Evolutionary conservation across 1,140 invertebrate genomes (phyloP), one percentile per base, ranked within the genome.

Genomic region (Drosophila kohkoa): DNA sequence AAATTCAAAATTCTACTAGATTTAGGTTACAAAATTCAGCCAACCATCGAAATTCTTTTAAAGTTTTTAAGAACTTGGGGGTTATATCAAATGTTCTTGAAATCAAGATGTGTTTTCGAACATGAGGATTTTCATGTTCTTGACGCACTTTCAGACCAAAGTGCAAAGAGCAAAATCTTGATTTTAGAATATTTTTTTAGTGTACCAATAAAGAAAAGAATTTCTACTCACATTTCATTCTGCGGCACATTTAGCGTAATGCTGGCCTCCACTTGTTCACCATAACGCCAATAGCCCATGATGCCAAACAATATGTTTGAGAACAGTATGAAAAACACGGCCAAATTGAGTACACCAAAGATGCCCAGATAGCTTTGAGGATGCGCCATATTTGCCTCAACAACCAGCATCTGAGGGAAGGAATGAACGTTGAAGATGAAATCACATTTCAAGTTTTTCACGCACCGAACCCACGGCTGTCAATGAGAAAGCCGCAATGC

Each of bases 381-480:
- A 20, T 82, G 76, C 0, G 62, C 66, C 82, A 87, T 87, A 4
- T 87, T 76, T 0, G 82, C 83, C 62, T 87, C 82, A 5, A 87
- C 82, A 0, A 87, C 82, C 3, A 87, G 76, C 82, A 87, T 87
- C 82, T 87, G 8, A 3, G 8, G 1, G 0, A 4, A 7, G 0
- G 0, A 0, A 7, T 28, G 11, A 30, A 32, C 1, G 3, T 41
- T 3, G 15, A 20, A 52, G 11, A 54, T 43, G 6, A 7, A 5
- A 5, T 10, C 5, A n/a, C 7, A 3, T 25, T 8, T 1, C 2
- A 35, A 28, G 5, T 28, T 1, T 10, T 41, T 6, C 5, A 67
- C 82, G 65, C 13, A 87, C 82, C 52, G 82, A 87, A 16, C 83
- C 82, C 2, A 87, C 82, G 3, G 82, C 79, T 11, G 82, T 87